Evolutionary conservation across 2,113 vertebrate species (phyloP).

Genomic region (Salminus brasiliensis): DNA sequence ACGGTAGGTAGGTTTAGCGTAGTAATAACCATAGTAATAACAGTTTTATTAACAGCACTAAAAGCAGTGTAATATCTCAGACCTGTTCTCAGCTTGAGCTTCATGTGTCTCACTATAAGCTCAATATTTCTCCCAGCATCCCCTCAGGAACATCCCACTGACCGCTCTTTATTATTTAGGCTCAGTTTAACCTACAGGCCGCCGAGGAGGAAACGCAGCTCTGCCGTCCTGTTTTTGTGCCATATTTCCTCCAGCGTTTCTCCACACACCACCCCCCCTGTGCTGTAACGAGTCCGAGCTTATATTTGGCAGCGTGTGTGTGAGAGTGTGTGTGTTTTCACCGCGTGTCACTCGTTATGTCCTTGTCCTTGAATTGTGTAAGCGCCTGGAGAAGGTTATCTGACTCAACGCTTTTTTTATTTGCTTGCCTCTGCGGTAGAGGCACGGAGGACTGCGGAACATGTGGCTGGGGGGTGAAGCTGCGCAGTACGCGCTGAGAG

Average conservation of each 20-base stretch:
- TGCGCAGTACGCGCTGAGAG: background rate
- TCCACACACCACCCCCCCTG: background rate
- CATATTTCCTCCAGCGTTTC: no score
- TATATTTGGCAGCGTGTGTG: background rate
- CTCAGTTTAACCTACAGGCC: background rate
- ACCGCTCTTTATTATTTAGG: background rate
- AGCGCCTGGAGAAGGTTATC: constrained; percentile 78
- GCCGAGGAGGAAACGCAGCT: no score
- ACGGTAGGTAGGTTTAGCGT: no score
- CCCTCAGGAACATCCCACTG: background rate
- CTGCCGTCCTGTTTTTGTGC: no score
- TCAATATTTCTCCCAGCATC: no score
- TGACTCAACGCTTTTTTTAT: constrained; percentile 80
- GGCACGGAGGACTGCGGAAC: constrained; percentile 73
- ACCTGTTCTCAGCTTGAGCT: no score
- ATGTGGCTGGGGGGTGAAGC: background rate
- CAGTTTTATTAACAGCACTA: no score
- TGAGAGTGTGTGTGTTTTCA: constrained; percentile 16
- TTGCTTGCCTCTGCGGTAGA: constrained; percentile 79
- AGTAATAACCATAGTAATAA: no score
- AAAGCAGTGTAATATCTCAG: no score
- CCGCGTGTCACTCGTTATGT: constrained; percentile 62
- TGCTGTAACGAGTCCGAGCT: background rate
- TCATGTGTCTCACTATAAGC: no score
- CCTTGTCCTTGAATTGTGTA: constrained; percentile 81